Base-by-base conservation (phyloP, 1,140 invertebrate genomes). In the Asobara japonica region DNA sequence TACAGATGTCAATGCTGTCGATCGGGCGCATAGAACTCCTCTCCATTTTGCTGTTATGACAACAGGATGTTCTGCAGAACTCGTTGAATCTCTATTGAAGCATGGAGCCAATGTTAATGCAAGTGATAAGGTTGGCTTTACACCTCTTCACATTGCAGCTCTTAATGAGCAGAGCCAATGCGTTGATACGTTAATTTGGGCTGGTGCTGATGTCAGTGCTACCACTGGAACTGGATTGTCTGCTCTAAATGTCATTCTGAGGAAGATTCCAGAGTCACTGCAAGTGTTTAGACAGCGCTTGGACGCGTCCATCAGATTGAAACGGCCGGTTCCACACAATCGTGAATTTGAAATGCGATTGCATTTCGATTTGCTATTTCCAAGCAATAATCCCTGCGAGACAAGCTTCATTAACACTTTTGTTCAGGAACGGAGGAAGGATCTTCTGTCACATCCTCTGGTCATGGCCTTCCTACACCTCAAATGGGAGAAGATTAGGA, bases 61-160 rank as follows among this genome's bases (percentile, higher is more conserved):
- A 51, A 87, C 87, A 0, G 82, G 85, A 11, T 87, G 87, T 6
- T 87, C 89, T 0, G 83, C 85, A 62, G 89, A 90, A 69, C 84
- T 90, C 1, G 89, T 90, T 3, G 89, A 90, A 30, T 80, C 89
- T 72, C 74, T 91, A 5, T 77, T 91, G 13, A 89, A 89, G 72
- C 86, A 89, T 77, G 89, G 88, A 20, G 89, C 88, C 0, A 75
- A 85, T 56, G 85, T 89, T 2, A 91, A 91, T 72, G 87, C 89
- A 10, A 88, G 89, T 41, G 92, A 94, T 76, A 88, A 90, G 65
- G 90, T 91, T 38, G 92, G 92, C 2, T 92, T 92, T 73, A 92
- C 92, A 1, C 90, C 92, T 0, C 81, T 93, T 13, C 92, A 93
- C 80, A 86, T 93, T 13, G 91, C 91, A 18, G 91, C 92, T 8